Conservation (phyloP, 2,888 invertebrate species). For the Tuta absoluta region DNA sequence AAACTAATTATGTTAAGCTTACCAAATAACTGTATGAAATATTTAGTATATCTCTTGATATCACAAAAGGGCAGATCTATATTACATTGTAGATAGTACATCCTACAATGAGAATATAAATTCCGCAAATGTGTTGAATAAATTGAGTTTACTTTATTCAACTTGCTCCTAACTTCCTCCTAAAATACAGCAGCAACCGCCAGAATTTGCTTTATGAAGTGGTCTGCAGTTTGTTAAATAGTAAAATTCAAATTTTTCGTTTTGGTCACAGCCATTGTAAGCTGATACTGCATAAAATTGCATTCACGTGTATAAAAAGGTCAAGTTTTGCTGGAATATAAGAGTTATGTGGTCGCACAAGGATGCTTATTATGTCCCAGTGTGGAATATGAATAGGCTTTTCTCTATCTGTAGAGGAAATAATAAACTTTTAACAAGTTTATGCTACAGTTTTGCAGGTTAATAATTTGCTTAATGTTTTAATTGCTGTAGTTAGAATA, state of each 20-base stretch:
- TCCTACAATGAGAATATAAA: not conserved
- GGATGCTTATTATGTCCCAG: conserved; percentile 3
- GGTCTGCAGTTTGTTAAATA: conserved; percentile 7
- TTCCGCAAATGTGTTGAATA: conserved; percentile 2
- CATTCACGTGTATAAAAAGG: not conserved
- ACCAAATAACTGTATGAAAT: too few species aligned
- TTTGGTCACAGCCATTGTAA: conserved; percentile 2
- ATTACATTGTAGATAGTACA: too few species aligned
- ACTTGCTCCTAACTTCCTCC: conserved; percentile 3
- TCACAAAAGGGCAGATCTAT: too few species aligned
- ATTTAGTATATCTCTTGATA: too few species aligned
- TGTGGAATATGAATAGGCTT: not conserved
- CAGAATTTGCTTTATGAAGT: conserved; percentile 5
- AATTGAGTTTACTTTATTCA: conserved; percentile 2
- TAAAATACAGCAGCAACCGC: conserved; percentile 1
- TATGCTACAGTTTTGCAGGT: not conserved
- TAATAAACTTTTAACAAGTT: not conserved
- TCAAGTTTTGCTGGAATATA: not conserved
- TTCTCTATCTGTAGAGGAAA: not conserved
- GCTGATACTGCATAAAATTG: not conserved
- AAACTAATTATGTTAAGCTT: too few species aligned
- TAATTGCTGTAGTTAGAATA: too few species aligned
- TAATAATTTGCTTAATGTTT: too few species aligned
- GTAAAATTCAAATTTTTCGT: conserved; percentile 10
- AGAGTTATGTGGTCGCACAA: not conserved